Conservation (phyloP, 2,797 vertebrate species). For the Clarias pachynema region DNA sequence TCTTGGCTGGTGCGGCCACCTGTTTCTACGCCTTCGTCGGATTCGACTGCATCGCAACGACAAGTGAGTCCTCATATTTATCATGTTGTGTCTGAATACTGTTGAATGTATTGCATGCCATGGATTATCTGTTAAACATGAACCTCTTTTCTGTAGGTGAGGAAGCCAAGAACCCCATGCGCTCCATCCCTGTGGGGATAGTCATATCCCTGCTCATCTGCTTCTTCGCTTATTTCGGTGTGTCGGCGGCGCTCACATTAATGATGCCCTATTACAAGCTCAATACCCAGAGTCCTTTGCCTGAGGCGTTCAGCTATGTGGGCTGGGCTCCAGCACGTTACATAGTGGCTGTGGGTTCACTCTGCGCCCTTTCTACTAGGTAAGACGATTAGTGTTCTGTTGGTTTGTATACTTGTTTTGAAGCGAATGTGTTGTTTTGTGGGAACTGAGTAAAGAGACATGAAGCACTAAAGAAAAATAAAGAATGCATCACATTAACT, state of each 20-base stretch:
- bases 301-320: conserved; percentile 85
- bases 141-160: conserved; percentile 77
- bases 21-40: conserved; percentile 98
- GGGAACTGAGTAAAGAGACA: too few relatives aligned
- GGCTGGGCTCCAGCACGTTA: conserved; percentile 89
- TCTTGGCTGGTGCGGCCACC: conserved; percentile 89
- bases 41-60: conserved; percentile 97
- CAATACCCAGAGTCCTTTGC: conserved; percentile 85
- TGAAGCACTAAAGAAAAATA: neutral
- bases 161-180: conserved; percentile 93
- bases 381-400: conserved; percentile 56
- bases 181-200: conserved; percentile 91
- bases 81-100: neutral
- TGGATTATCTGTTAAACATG: neutral
- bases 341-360: conserved; percentile 88
- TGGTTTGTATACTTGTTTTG: neutral
- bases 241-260: conserved; percentile 91
- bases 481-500: neutral
- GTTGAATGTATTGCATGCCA: neutral
- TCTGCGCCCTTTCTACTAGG: conserved; percentile 96
- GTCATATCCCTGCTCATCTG: conserved; percentile 92
- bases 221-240: conserved; percentile 92
- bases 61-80: conserved; percentile 76
- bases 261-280: conserved; percentile 96
- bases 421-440: neutral